phyloP scores from a whole-genome alignment of 2,113 vertebrate genomes.

The Lepisosteus oculatus region DNA sequence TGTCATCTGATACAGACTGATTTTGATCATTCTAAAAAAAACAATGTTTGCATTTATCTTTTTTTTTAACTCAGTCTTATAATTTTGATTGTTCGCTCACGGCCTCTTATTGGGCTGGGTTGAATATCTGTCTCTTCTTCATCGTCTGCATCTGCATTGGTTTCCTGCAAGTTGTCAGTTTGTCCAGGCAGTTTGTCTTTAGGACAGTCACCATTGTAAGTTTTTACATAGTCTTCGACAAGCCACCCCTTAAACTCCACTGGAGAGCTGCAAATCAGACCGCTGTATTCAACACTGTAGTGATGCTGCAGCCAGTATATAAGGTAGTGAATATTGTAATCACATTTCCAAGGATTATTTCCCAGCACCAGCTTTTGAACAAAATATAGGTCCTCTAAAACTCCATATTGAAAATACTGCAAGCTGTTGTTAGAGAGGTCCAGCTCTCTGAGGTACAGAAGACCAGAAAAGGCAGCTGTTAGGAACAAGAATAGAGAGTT shows the following conservation, averaged over 20 bases:
- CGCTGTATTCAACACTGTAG: slow-evolving; percentile 77
- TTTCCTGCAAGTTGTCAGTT: slow-evolving; percentile 68
- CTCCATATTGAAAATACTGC: slow-evolving; percentile 85
- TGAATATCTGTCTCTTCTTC: slow-evolving; percentile 56
- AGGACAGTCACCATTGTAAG: slow-evolving; percentile 93
- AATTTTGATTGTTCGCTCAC: slow-evolving; percentile 50
- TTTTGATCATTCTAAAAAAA: slow-evolving; percentile 17
- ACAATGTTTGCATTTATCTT: not conserved
- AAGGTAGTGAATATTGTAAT: slow-evolving; percentile 97
- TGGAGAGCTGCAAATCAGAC: slow-evolving; percentile 81
- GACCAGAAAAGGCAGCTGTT: slow-evolving; percentile 85
- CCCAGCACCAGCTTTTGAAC: slow-evolving; percentile 78
- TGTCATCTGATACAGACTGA: slow-evolving; percentile 23
- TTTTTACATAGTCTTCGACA: slow-evolving; percentile 87
- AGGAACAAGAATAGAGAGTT: slow-evolving; percentile 15
- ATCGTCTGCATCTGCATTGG: slow-evolving; percentile 63
- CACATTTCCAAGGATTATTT: slow-evolving; percentile 92
- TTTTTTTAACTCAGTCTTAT: slow-evolving; percentile 56
- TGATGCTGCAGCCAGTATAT: slow-evolving; percentile 96
- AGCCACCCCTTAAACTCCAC: slow-evolving; percentile 87
- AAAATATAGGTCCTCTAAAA: slow-evolving; percentile 94
- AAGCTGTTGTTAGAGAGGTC: slow-evolving; percentile 93
- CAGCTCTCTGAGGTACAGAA: slow-evolving; percentile 83
- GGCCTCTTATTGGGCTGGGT: slow-evolving; percentile 40
- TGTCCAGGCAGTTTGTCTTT: slow-evolving; percentile 73